Conservation (phyloP, 2,797 vertebrate genomes). For the Malacoctenus gilli region DNA sequence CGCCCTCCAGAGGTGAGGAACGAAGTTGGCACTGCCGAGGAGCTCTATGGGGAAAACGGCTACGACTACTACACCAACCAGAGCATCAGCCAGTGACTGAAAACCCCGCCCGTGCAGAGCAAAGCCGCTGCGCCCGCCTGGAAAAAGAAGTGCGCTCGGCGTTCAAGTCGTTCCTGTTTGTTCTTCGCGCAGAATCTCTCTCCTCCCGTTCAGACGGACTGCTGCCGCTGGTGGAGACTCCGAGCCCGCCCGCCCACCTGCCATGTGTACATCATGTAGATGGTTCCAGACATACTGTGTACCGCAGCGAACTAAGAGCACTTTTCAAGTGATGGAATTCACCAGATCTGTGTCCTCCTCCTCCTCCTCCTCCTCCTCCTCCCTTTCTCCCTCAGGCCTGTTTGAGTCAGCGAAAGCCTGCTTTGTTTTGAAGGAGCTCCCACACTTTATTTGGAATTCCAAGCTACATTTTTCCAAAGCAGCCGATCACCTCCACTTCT, state of each 20-base stretch:
- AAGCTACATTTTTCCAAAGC: conserved; percentile 44
- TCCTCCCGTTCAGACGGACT: conserved; percentile 29
- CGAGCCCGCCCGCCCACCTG: conserved; percentile 3
- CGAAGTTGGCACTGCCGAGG: conserved; percentile 84
- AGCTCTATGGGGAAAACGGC: conserved; percentile 86
- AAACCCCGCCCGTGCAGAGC: no score
- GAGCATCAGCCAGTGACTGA: conserved; percentile 66
- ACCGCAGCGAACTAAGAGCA: conserved; percentile 45
- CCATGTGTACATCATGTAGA: conserved; percentile 62
- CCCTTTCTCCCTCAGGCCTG: conserved; percentile 11
- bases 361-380: conserved; percentile 40
- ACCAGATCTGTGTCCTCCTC: conserved; percentile 54
- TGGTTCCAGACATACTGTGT: conserved; percentile 34
- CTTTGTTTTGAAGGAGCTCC: conserved; percentile 24
- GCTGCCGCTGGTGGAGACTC: conserved; percentile 34
- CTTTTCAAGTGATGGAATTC: conserved; percentile 56
- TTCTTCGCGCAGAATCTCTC: no score
- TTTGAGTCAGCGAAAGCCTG: conserved; percentile 13
- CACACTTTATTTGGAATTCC: conserved; percentile 17
- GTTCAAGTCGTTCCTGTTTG: no score
- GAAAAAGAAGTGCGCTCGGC: no score
- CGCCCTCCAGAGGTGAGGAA: conserved; percentile 88
- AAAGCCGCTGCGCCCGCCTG: no score
- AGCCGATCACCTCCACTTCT: conserved; percentile 18
- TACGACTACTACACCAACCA: conserved; percentile 85